A percentile compares a stretch with the other conserved stretches of the same genome.
These are phyloP conservation scores for Sycobia sp. DNA, from an alignment of 1,140 invertebrate species.

Conservation along the genomic window DNA sequence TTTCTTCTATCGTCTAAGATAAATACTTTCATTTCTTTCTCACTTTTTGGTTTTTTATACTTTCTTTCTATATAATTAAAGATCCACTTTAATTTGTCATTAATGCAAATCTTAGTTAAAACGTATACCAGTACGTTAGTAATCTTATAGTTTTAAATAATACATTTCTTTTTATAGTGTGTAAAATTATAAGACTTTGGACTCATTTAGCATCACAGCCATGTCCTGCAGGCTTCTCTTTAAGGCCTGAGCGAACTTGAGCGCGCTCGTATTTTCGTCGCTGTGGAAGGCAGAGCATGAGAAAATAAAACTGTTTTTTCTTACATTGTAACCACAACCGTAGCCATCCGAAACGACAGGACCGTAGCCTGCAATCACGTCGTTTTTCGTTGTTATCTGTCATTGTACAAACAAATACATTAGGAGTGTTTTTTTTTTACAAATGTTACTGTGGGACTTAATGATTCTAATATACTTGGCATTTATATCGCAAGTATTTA, in stretches of 20 bases:
- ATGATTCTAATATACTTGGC: too few species aligned
- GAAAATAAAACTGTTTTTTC: slow-evolving; percentile 84
- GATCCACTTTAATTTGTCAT: slow-evolving; percentile 27
- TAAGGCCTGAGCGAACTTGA: slow-evolving; percentile 79
- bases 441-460: too few species aligned
- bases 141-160: background rate
- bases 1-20: background rate
- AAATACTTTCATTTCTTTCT: slow-evolving; percentile 25
- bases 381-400: slow-evolving; percentile 81
- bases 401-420: too few species aligned
- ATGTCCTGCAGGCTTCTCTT: slow-evolving; percentile 85
- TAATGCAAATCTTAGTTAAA: too few species aligned
- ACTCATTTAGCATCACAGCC: slow-evolving; percentile 57
- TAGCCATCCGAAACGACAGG: slow-evolving; percentile 98
- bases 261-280: slow-evolving; percentile 81
- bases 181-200: slow-evolving; percentile 11
- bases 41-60: slow-evolving; percentile 6
- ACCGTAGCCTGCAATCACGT: slow-evolving; percentile 94
- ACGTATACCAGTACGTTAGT: slow-evolving; percentile 10
- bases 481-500: too few species aligned
- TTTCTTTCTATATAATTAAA: slow-evolving; percentile 21
- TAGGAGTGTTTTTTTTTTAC: too few species aligned
- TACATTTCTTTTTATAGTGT: too few species aligned
- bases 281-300: slow-evolving; percentile 89
- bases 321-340: slow-evolving; percentile 95